Percentiles rank a stretch among this genome's conserved stretches.
These are phyloP conservation scores for Alviniconcha strummeri DNA, from an alignment of 2,888 invertebrate species.

Conservation along the genomic window DNA sequence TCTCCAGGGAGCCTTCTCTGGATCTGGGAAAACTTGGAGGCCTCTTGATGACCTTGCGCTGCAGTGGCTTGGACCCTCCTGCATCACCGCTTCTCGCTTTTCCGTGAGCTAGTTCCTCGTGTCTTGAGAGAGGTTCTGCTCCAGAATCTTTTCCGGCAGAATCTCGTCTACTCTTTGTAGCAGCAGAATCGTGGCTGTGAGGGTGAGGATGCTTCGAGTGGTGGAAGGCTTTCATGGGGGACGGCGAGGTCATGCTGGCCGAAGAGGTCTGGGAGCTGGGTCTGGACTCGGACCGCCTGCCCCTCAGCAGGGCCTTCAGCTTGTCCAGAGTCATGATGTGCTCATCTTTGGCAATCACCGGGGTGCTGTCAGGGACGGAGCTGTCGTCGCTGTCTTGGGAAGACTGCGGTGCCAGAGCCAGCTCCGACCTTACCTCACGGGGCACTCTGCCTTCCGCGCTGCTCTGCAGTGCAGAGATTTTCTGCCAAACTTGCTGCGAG, in stretches of 20 bases:
- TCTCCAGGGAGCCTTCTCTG: neutral
- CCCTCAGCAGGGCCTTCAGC: constrained; percentile 20
- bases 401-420: neutral
- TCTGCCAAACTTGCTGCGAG: neutral
- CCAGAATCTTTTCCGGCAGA: too few species aligned
- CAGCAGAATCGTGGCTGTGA: neutral
- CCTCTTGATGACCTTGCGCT: constrained; percentile 24
- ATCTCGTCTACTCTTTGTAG: too few species aligned
- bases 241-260: constrained; percentile 23
- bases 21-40: constrained; percentile 10
- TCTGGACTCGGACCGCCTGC: constrained; percentile 18
- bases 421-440: neutral
- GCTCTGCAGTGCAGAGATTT: neutral
- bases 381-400: constrained; percentile 18
- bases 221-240: constrained; percentile 31
- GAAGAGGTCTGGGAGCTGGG: constrained; percentile 11
- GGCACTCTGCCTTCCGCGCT: neutral
- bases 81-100: neutral
- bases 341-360: neutral
- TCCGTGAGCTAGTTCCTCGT: neutral
- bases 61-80: neutral
- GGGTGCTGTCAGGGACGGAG: neutral
- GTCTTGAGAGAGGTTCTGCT: neutral
- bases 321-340: constrained; percentile 24
- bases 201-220: neutral